These are phyloP conservation scores for Nyctereutes procyonoides DNA, from an alignment of 2,113 vertebrate genomes.

Conservation along the genomic window DNA sequence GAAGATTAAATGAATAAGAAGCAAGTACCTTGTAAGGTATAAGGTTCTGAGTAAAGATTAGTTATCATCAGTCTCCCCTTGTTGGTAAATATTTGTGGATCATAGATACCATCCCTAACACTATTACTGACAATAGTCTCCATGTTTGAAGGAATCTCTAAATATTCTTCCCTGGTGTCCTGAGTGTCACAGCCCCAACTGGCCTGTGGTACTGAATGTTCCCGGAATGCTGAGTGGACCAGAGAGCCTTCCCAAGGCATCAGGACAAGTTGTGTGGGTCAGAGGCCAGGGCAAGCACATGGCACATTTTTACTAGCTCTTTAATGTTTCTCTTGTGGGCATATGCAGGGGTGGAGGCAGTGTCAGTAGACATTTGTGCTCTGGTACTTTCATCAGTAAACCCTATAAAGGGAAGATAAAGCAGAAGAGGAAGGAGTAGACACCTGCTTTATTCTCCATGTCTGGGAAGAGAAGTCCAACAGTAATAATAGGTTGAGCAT, in stretches of 20 bases:
- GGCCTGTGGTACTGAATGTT: neutral
- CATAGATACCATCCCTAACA: too few relatives aligned
- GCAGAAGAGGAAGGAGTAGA: neutral
- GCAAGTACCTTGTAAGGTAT: neutral
- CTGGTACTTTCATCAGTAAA: neutral
- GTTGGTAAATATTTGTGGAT: neutral
- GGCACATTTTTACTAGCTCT: neutral
- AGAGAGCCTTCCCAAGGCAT: neutral
- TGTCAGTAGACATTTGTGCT: neutral
- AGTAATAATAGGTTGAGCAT: neutral
- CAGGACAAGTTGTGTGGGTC: neutral
- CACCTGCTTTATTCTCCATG: neutral
- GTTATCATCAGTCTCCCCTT: neutral
- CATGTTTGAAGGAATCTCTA: neutral
- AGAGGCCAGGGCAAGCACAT: neutral
- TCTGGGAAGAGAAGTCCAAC: neutral
- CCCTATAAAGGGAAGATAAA: neutral
- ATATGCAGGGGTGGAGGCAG: rapidly evolving
- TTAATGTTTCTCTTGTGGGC: neutral
- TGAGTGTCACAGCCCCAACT: neutral
- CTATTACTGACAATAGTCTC: neutral
- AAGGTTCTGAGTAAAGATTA: neutral
- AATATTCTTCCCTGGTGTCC: neutral
- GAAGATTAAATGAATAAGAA: neutral
- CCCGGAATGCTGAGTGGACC: neutral